Base-by-base conservation (phyloP, 2,888 invertebrate genomes). In the Hirtodrosophila histrioides region DNA sequence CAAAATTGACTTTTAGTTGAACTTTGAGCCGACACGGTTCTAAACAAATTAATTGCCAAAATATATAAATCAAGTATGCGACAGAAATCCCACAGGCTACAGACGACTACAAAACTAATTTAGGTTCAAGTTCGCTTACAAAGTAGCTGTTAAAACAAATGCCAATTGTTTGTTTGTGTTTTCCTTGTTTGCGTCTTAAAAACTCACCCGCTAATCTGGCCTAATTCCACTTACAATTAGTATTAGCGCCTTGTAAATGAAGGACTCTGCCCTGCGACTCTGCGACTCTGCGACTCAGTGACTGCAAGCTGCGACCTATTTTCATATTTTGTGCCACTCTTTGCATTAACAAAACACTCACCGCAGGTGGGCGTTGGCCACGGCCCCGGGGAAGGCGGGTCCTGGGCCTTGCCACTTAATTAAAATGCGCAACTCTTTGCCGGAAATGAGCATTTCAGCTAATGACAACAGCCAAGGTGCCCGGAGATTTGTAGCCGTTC, bases 201-300 rank as follows among this genome's bases (percentile, higher is more conserved):
- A 68, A 78, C 50, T 55, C 60, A 43, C 27, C 45, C 70, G 72
- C 86, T 84, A 88, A 87, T 85, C 88, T 82, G 54, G 69, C 69
- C 66, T 87, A 88, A 87, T 86, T 78, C 88, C 75, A 80, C 77
- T 88, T 78, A 86, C 86, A 87, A 84, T 87, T 86, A 86, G 76
- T 74, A 84, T 84, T 84, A 84, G 78, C 75, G 71, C 54, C 78
- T 79, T 85, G 81, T 77, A 83, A 85, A 81, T 69, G 71, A 51
- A 61, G 62, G 44, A 55, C 50, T 39, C 58, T 17, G 1, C 17
- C 2, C 17, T 17, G 17, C 17, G 17, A 17, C 17, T 17, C 17
- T 17, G 17, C 17, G 17, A 17, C 17, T 17, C 17, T 1, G 17
- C 17, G 63, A 46, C 69, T 54, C 39, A 43, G 48, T 51, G 31